Evolutionary conservation across 1,140 invertebrate genomes (phyloP).

Genomic region (Paraescarpia echinospica): DNA sequence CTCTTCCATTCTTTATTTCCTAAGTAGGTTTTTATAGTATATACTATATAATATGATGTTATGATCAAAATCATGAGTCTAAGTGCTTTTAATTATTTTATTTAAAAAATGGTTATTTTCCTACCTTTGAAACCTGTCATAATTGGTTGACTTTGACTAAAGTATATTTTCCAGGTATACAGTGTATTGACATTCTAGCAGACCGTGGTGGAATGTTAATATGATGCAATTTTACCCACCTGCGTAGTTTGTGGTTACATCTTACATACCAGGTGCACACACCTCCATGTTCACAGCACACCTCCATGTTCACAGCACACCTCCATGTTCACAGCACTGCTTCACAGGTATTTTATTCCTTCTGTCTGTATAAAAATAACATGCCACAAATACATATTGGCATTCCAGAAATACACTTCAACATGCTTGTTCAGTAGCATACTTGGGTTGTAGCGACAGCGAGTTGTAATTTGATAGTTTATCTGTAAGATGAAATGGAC

Average conservation of each 20-base stretch:
- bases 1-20: too few relatives aligned
- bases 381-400: neutral
- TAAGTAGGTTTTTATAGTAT: too few relatives aligned
- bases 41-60: too few relatives aligned
- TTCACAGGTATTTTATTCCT: neutral
- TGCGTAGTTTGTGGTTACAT: neutral
- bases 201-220: neutral
- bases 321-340: neutral
- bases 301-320: neutral
- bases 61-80: too few relatives aligned
- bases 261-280: neutral
- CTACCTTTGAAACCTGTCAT: too few relatives aligned
- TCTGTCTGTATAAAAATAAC: neutral
- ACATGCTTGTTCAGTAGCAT: neutral
- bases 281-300: too few relatives aligned
- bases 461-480: neutral
- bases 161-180: too few relatives aligned
- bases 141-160: too few relatives aligned
- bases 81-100: too few relatives aligned
- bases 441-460: neutral
- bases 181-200: too few relatives aligned
- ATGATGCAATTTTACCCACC: neutral
- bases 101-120: too few relatives aligned
- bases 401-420: neutral
- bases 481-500: neutral